Percentiles rank a stretch among this genome's conserved stretches.
Conservation (phyloP, 1,140 invertebrate species). For the Globodera rostochiensis region DNA sequence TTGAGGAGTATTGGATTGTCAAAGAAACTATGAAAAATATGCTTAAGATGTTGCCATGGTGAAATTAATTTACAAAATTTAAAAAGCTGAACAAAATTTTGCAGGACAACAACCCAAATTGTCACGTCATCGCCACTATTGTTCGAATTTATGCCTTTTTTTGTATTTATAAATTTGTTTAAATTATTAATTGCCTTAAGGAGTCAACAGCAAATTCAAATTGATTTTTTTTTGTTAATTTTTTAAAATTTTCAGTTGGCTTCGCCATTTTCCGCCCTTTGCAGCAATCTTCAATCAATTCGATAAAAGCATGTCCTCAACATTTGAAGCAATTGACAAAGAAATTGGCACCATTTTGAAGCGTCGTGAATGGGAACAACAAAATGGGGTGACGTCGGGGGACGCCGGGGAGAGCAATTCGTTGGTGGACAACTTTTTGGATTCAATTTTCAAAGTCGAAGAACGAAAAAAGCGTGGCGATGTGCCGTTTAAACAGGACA, state of each 20-base stretch:
- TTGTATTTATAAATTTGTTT: not conserved
- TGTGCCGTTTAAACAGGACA: conserved; percentile 18
- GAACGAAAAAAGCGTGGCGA: not conserved
- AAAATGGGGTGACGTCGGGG: not conserved
- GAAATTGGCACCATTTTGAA: conserved; percentile 12
- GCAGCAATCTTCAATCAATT: not conserved
- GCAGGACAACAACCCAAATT: conserved; percentile 14
- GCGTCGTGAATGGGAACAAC: not conserved
- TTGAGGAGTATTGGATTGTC: too few species aligned
- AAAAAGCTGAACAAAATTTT: not conserved
- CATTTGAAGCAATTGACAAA: conserved; percentile 12
- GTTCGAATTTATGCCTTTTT: not conserved
- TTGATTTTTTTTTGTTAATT: not conserved
- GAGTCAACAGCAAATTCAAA: not conserved
- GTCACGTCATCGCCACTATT: not conserved
- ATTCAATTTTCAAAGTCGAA: conserved; percentile 3
- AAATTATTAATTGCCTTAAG: not conserved
- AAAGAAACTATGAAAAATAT: too few species aligned
- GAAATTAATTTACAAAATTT: not conserved
- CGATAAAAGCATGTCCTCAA: not conserved
- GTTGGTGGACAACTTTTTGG: conserved; percentile 21
- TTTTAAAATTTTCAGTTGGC: conserved; percentile 9
- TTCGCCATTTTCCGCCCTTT: conserved; percentile 18
- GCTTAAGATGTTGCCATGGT: not conserved
- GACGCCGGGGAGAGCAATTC: not conserved